A percentile compares a stretch with the other conserved stretches of the same genome.
phyloP scores from a whole-genome alignment of 2,797 vertebrate species.

The Sciurus vulgaris region DNA sequence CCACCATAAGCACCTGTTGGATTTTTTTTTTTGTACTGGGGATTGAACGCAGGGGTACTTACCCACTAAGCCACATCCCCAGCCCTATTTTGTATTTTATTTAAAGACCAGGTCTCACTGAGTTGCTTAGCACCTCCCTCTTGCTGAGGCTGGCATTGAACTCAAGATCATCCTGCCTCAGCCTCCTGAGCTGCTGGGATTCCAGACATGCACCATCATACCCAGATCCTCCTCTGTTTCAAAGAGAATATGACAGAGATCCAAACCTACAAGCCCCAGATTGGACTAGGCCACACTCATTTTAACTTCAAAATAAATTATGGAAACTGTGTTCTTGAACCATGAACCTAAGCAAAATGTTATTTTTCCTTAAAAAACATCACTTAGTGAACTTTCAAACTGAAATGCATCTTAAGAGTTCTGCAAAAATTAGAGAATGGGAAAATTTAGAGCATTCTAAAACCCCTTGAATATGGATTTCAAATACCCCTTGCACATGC shows the following conservation, averaged over 20 bases:
- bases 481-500: fast-evolving
- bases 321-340: background rate
- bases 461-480: background rate
- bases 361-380: background rate
- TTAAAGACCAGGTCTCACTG: too few relatives aligned
- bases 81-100: too few relatives aligned
- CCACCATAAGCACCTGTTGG: background rate
- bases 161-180: too few relatives aligned
- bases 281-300: background rate
- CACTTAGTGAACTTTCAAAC: background rate
- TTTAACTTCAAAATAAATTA: background rate
- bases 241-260: background rate
- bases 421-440: background rate
- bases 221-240: background rate
- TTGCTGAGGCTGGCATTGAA: too few relatives aligned
- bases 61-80: too few relatives aligned
- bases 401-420: background rate
- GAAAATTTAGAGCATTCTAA: background rate
- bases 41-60: too few relatives aligned
- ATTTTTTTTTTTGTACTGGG: too few relatives aligned
- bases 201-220: too few relatives aligned
- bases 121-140: too few relatives aligned
- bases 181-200: too few relatives aligned
- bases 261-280: background rate
- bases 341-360: background rate